A percentile compares a stretch with the other conserved stretches of the same genome.
phyloP scores from a whole-genome alignment of 2,888 invertebrate species.

The Zonitis immaculata region DNA sequence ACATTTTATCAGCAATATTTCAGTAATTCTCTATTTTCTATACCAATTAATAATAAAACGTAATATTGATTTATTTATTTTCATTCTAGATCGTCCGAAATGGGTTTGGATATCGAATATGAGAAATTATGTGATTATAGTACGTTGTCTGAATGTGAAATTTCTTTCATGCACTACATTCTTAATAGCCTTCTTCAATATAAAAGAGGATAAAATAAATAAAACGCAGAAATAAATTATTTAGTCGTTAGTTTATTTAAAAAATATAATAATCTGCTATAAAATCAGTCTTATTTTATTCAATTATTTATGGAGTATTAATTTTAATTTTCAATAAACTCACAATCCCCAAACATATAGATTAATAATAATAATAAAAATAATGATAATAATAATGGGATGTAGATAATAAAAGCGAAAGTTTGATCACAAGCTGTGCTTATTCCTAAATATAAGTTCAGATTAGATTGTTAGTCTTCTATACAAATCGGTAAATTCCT shows the following conservation, averaged over 20 bases:
- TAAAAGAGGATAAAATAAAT: background rate
- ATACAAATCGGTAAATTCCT: slow-evolving; percentile 50
- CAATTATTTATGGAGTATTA: background rate
- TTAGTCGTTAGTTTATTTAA: slow-evolving; percentile 17
- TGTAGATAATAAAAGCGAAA: too few relatives aligned
- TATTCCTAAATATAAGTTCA: background rate
- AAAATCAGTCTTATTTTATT: slow-evolving; percentile 22
- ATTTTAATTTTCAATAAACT: background rate
- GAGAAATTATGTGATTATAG: slow-evolving; percentile 20
- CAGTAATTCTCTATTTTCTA: slow-evolving; percentile 48
- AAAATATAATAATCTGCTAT: slow-evolving; percentile 10
- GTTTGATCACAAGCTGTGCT: background rate
- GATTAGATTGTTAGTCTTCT: slow-evolving; percentile 3
- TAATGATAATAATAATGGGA: too few relatives aligned
- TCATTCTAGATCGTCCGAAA: slow-evolving; percentile 17
- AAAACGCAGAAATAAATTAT: slow-evolving; percentile 36
- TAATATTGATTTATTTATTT: background rate
- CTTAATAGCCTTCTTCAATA: slow-evolving; percentile 13
- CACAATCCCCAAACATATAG: background rate
- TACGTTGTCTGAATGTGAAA: slow-evolving; percentile 22
- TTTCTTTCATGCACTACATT: slow-evolving; percentile 26
- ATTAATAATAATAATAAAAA: background rate
- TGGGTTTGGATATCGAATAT: slow-evolving; percentile 15
- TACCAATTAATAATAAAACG: background rate
- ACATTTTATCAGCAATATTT: slow-evolving; percentile 60